Evolutionary conservation across 2,797 vertebrate genomes (phyloP), one percentile per base, ranked within the genome.

Genomic region (Sebastes wilsoni): DNA sequence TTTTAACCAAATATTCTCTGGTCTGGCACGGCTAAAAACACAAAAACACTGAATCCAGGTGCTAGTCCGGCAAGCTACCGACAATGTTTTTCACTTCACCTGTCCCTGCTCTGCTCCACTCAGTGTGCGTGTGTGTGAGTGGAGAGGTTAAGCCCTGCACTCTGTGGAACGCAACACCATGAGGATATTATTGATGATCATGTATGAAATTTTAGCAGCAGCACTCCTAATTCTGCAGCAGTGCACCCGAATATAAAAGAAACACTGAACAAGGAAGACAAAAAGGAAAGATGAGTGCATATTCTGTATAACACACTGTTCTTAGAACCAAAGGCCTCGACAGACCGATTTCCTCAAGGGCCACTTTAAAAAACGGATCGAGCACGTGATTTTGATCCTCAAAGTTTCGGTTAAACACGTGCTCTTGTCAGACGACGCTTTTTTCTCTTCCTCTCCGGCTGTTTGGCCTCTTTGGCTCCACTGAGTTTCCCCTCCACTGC

Each of bases 401-500:
- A 55, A 46, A 62, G 66, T 70, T 82, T 77, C 6, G 56, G 23
- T 75, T 16, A 30, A 85, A 70, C 76, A 74, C 71, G 75, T 67
- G 30, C 36, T 36, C 61, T 85, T 77, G 72, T 91, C 72, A 77
- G 64, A 87, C 72, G 23, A 64, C 10, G 28, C 12, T 25, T 83
- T 62, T 52, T 69, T 59, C 27, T 38, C 22, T 64, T 30, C 16
- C 34, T 75, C 16, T 72, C 64, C 52, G 58, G 60, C 34, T 52
- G 56, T 77, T 87, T 86, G 67, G 60, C 65, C 80, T 87, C 66
- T 80, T 73, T 42, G 75, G 34, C 72, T 82, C 20, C 64, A 73
- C 55, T 28, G 46, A 72, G 34, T 90, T 92, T 92, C 86, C 85
- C 81, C 90, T 90, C 76, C 70, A 77, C 74, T 89, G 88, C 75